Base-by-base conservation (phyloP, 1,140 invertebrate genomes). In the Drosophila micromelanica region DNA sequence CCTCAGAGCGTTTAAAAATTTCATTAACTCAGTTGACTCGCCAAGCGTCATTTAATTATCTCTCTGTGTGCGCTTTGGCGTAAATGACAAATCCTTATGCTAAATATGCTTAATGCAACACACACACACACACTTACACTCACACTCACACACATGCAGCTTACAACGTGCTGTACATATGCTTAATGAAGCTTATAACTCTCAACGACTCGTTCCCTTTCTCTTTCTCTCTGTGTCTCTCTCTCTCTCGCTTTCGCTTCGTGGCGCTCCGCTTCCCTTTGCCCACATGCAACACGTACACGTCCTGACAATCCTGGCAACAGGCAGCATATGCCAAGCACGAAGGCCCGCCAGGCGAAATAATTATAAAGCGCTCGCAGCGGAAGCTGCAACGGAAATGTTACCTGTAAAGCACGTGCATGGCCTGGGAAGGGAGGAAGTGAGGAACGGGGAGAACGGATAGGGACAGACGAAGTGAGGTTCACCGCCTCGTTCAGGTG, bases 181-280 rank as follows among this genome's bases (percentile, higher is more conserved):
- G 87, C 87, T 90, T 90, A 90, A 90, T 90, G 87, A 90, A 90
- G 87, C 87, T 90, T 90, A 90, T 90, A 90, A 86, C 86, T 89
- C 85, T 77, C 73, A 69, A 63, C 80, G 67, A 76, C 73, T 85
- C 70, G 43, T 60, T 43, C 56, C 9, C 27, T 30, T 9, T 35
- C 9, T 15, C 20, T 42, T 37, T 13, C 20, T 13, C 54, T 27
- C 12, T n/a, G 1, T 42, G 0, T 32, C 35, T 37, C 17, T 12
- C 52, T 35, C 27, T 32, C 13, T 15, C 12, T 32, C 35, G 2
- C 35, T 27, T 30, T 27, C 30, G 9, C 12, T n/a, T 1, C 35
- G 0, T 32, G 32, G 20, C 32, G 54, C 35, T 37, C n/a, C 54
- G 7, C 12, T 27, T 20, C 15, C 17, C 30, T 35, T 45, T 15